These are phyloP conservation scores for Synodontis membranacea DNA, from an alignment of 2,113 vertebrate species.

Conservation along the genomic window DNA sequence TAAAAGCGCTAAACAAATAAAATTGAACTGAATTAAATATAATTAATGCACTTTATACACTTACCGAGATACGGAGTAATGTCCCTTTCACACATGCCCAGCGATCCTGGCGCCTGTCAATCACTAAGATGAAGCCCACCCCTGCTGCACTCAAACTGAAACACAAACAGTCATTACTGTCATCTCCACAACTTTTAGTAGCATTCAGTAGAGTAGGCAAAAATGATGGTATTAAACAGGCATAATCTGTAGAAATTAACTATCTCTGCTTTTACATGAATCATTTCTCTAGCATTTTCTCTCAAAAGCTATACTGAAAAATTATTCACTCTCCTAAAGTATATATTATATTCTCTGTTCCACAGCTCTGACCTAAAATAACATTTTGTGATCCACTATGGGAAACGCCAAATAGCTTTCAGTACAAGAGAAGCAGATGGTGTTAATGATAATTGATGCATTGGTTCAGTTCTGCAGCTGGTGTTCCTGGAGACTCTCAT, in stretches of 20 bases:
- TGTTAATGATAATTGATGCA: neutral
- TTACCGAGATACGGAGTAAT: conserved; percentile 92
- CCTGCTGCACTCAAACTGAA: conserved; percentile 86
- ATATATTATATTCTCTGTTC: neutral
- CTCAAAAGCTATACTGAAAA: neutral
- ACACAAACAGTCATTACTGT: neutral
- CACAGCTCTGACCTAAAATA: neutral
- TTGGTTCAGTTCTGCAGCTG: neutral
- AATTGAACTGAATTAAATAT: too few species aligned
- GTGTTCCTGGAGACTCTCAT: neutral
- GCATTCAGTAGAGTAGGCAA: neutral
- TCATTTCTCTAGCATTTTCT: neutral
- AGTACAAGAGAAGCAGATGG: neutral
- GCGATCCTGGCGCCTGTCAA: conserved; percentile 94
- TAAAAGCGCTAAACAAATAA: too few species aligned
- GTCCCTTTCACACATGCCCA: conserved; percentile 97
- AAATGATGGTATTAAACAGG: neutral
- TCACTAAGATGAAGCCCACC: conserved; percentile 94
- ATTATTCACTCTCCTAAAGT: neutral
- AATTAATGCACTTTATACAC: conserved; percentile 56
- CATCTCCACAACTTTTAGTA: neutral
- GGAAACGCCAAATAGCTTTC: neutral
- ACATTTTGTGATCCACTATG: neutral
- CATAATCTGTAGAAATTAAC: neutral
- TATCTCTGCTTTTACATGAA: neutral